Conservation (phyloP, 2,888 invertebrate species). For the Hypselothyrea guttata region DNA sequence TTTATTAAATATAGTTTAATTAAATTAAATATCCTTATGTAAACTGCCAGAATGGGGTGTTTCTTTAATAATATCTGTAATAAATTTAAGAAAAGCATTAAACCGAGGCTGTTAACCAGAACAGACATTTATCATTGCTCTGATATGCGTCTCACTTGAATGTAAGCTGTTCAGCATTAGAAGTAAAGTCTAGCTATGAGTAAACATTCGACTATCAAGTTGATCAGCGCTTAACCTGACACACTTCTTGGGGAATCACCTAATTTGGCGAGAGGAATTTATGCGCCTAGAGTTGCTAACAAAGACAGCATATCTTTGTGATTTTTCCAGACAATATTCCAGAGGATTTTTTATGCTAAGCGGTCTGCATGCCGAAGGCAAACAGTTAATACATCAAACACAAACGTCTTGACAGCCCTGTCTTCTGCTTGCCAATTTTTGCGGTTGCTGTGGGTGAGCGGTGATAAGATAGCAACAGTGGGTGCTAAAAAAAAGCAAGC, state of each 20-base stretch:
- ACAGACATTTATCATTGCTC: background rate
- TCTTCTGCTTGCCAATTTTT: constrained; percentile 31
- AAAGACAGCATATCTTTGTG: constrained; percentile 6
- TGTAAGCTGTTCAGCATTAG: constrained; percentile 26
- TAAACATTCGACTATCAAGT: constrained; percentile 39
- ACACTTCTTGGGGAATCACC: constrained; percentile 9
- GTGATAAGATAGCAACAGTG: background rate
- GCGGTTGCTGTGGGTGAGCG: background rate
- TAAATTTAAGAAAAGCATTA: too few relatives aligned
- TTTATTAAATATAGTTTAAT: too few relatives aligned
- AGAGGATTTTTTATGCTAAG: too few relatives aligned
- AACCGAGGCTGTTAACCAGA: too few relatives aligned
- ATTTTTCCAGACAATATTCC: constrained; percentile 1
- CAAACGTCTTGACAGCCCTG: constrained; percentile 58
- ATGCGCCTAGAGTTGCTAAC: constrained; percentile 22
- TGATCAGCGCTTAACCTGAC: constrained; percentile 54
- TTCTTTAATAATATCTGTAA: too few relatives aligned
- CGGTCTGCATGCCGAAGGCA: constrained; percentile 33
- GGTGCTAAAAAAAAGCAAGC: too few relatives aligned
- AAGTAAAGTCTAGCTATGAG: constrained; percentile 42
- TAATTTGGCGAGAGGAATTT: constrained; percentile 31
- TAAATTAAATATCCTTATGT: too few relatives aligned
- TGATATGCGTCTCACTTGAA: constrained; percentile 11
- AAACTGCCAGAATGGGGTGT: too few relatives aligned
- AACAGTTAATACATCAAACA: constrained; percentile 74